Conservation (phyloP, 2,797 vertebrate species). For the Channallabes apus region DNA sequence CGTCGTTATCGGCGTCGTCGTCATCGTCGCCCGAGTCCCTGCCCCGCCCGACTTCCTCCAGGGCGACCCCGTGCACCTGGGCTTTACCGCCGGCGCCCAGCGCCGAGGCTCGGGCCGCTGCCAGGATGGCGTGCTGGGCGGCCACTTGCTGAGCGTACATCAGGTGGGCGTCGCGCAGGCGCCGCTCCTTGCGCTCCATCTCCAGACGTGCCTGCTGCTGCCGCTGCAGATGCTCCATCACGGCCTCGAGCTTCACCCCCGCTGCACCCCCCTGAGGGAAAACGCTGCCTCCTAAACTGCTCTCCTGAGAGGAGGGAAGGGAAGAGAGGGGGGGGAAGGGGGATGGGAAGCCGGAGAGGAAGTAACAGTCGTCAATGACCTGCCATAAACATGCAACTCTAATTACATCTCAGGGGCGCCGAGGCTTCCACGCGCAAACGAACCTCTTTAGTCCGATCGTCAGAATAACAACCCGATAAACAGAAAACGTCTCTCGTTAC, state of each 20-base stretch:
- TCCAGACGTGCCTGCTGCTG: conserved; percentile 82
- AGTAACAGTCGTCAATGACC: conserved; percentile 50
- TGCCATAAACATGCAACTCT: conserved; percentile 45
- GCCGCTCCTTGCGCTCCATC: conserved; percentile 86
- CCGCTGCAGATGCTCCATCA: conserved; percentile 92
- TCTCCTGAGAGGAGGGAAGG: conserved; percentile 70
- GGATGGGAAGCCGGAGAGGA: conserved; percentile 8
- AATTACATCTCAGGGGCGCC: conserved; percentile 28
- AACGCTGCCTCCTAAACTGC: conserved; percentile 68
- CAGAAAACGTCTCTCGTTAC: background rate
- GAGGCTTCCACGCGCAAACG: background rate
- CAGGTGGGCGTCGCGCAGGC: conserved; percentile 85
- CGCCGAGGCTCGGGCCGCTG: conserved; percentile 77
- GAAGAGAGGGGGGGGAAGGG: conserved; percentile 52
- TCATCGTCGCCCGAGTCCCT: conserved; percentile 70
- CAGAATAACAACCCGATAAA: background rate
- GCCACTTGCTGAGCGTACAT: conserved; percentile 88
- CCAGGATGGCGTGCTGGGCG: conserved; percentile 82
- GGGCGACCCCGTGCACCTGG: conserved; percentile 77
- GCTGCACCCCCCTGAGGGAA: conserved; percentile 77
- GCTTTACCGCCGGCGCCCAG: conserved; percentile 62
- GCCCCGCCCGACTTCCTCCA: conserved; percentile 71
- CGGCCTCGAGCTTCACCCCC: conserved; percentile 88
- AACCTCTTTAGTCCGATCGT: background rate
- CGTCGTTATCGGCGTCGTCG: conserved; percentile 62